These are phyloP conservation scores for Myathropa florea DNA, from an alignment of 2,888 invertebrate species.

Conservation along the genomic window DNA sequence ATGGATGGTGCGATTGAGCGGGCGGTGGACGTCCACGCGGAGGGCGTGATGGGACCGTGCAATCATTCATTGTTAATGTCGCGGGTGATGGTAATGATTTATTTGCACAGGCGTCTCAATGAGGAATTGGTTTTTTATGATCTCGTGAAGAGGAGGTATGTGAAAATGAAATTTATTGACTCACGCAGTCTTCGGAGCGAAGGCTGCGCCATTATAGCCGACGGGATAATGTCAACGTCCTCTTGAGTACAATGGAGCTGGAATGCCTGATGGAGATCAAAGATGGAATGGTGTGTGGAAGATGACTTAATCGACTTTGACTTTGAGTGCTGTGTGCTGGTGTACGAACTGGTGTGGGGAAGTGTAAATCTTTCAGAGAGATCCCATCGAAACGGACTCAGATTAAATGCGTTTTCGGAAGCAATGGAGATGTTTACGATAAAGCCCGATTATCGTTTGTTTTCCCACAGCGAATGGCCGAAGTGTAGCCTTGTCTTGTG, in stretches of 20 bases:
- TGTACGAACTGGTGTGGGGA: background rate
- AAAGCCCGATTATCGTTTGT: background rate
- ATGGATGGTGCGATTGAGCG: background rate
- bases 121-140: conserved; percentile 11
- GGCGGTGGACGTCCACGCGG: background rate
- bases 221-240: conserved; percentile 26
- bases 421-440: background rate
- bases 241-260: conserved; percentile 30
- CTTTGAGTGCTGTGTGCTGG: conserved; percentile 29
- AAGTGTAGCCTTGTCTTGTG: background rate
- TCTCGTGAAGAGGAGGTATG: background rate
- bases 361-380: conserved; percentile 17
- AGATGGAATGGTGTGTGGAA: no score
- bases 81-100: conserved; percentile 43
- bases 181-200: background rate
- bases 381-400: background rate
- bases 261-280: conserved; percentile 4
- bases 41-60: conserved; percentile 2
- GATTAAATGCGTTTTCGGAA: background rate
- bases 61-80: conserved; percentile 31
- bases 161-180: conserved; percentile 18
- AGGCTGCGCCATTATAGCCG: conserved; percentile 31
- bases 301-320: conserved; percentile 36
- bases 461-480: background rate
- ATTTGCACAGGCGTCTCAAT: conserved; percentile 32